These are phyloP conservation scores for Drosophila quinaria DNA, from an alignment of 2,888 invertebrate genomes.

Conservation along the genomic window DNA sequence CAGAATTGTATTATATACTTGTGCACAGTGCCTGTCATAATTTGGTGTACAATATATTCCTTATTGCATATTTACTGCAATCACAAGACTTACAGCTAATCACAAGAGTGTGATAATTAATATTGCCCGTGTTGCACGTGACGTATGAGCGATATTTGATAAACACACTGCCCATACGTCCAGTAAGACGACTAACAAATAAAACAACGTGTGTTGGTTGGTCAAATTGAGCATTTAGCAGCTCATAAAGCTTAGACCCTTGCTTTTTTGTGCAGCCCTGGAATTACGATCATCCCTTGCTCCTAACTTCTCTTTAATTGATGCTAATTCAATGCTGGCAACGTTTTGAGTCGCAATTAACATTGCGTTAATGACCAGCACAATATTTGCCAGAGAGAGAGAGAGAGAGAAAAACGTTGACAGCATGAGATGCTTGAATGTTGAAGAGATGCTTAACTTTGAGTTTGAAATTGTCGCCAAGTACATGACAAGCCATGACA, in stretches of 20 bases:
- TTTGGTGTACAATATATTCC: not conserved
- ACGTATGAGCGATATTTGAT: conserved; percentile 64
- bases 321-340: conserved; percentile 58
- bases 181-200: not conserved
- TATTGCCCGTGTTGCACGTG: conserved; percentile 63
- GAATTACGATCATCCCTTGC: conserved; percentile 9
- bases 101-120: conserved; percentile 56
- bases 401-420: not conserved
- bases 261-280: conserved; percentile 7
- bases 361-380: conserved; percentile 57
- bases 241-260: conserved; percentile 37
- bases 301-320: conserved; percentile 49
- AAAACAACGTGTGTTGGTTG: conserved; percentile 7
- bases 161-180: conserved; percentile 61
- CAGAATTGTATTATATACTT: not conserved
- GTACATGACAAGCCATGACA: conserved; percentile 49
- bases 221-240: conserved; percentile 51
- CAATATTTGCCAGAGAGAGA: conserved; percentile 33
- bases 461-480: conserved; percentile 40
- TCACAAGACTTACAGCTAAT: conserved; percentile 7
- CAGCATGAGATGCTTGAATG: conserved; percentile 18
- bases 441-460: conserved; percentile 49
- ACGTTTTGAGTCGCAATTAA: conserved; percentile 51
- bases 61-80: not conserved
- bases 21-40: conserved; percentile 2